These are phyloP conservation scores for Hydropsyche tenuis DNA, from an alignment of 1,140 invertebrate genomes.

Conservation along the genomic window DNA sequence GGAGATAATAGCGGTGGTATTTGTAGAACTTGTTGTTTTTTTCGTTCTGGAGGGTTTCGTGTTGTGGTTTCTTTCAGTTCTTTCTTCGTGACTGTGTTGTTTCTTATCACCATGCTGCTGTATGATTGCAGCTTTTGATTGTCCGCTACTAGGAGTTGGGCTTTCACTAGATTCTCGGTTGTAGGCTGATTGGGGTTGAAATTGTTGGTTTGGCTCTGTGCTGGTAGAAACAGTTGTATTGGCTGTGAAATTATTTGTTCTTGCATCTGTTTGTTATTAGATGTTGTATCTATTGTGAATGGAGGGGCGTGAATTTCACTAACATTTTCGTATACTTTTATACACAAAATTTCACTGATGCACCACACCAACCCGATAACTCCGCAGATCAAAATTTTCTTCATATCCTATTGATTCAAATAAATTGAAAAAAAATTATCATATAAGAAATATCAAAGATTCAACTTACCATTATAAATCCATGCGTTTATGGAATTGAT, in stretches of 20 bases:
- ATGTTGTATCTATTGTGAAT: slow-evolving; percentile 27
- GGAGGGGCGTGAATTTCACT: slow-evolving; percentile 26
- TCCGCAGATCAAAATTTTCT: slow-evolving; percentile 32
- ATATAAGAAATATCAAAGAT: too few relatives aligned
- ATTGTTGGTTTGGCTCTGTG: slow-evolving; percentile 10
- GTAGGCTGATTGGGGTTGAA: not conserved
- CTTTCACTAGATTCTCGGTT: slow-evolving; percentile 39
- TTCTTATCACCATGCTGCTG: slow-evolving; percentile 23
- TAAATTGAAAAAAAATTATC: not conserved
- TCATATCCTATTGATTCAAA: slow-evolving; percentile 37
- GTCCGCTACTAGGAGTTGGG: slow-evolving; percentile 39
- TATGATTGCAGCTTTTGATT: slow-evolving; percentile 38
- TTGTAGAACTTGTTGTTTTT: slow-evolving; percentile 45
- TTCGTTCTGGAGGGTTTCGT: not conserved
- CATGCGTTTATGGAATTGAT: not conserved
- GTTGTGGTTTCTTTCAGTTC: not conserved
- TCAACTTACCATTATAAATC: not conserved
- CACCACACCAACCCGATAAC: slow-evolving; percentile 39
- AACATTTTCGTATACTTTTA: slow-evolving; percentile 45
- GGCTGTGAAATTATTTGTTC: slow-evolving; percentile 21
- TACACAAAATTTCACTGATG: slow-evolving; percentile 40
- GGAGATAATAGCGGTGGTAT: slow-evolving; percentile 44
- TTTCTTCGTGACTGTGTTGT: slow-evolving; percentile 19
- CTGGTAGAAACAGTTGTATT: slow-evolving; percentile 21
- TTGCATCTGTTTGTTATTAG: not conserved